Conservation (phyloP, 2,888 invertebrate species). For the Aphelenchoides bicaudatus region DNA sequence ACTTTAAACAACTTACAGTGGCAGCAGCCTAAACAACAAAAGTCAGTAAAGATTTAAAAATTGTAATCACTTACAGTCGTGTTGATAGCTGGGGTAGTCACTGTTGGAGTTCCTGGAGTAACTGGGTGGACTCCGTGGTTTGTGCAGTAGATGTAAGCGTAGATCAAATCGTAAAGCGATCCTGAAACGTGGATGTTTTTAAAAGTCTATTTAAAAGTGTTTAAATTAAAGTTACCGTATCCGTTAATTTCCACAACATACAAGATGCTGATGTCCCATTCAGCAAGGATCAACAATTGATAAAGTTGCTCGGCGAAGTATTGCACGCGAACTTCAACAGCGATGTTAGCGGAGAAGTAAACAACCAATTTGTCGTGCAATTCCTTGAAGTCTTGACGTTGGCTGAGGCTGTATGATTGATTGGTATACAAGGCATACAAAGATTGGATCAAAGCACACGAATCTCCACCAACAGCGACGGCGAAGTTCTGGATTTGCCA, state of each 20-base stretch:
- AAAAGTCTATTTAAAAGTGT: too few species aligned
- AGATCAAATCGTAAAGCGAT: constrained; percentile 12
- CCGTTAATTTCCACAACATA: background rate
- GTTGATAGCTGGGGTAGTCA: too few species aligned
- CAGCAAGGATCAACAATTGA: constrained; percentile 6
- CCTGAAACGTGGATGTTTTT: too few species aligned
- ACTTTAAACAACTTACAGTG: too few species aligned
- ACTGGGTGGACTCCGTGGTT: too few species aligned
- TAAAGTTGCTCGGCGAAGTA: constrained; percentile 17
- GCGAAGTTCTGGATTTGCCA: constrained; percentile 11
- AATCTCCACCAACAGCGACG: background rate
- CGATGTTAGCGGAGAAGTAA: background rate
- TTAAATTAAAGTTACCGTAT: too few species aligned
- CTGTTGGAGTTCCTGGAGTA: too few species aligned
- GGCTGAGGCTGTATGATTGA: background rate
- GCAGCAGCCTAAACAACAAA: background rate
- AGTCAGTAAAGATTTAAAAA: too few species aligned
- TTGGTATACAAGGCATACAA: constrained; percentile 2
- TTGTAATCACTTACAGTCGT: too few species aligned
- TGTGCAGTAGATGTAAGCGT: too few species aligned
- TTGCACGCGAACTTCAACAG: background rate
- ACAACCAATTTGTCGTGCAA: background rate
- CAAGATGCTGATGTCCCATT: background rate
- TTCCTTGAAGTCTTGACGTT: constrained; percentile 13
- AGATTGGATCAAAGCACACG: constrained; percentile 15